These are phyloP conservation scores for Momotus momota DNA, from an alignment of 2,797 vertebrate species.

Conservation along the genomic window DNA sequence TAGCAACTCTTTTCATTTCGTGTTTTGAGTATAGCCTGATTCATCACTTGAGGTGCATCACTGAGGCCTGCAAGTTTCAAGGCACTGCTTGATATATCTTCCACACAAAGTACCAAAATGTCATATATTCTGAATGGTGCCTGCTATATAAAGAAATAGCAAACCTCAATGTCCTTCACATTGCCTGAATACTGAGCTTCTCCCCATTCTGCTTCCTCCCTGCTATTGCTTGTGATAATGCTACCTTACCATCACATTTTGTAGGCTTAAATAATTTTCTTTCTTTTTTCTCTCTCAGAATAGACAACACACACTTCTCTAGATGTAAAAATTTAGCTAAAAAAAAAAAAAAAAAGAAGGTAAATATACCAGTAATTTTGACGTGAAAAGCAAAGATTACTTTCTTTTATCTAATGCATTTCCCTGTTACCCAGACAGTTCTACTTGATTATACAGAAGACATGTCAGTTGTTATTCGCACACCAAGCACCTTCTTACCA, in stretches of 20 bases:
- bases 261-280: not conserved
- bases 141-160: not conserved
- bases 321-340: not conserved
- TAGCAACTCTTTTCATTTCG: not conserved
- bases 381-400: not conserved
- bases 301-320: not conserved
- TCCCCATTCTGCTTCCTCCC: not conserved
- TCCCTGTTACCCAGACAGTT: not conserved
- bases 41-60: not conserved
- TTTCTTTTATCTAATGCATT: not conserved
- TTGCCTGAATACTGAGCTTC: not conserved
- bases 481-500: not conserved
- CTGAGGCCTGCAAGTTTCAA: not conserved
- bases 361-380: not conserved
- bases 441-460: not conserved
- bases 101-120: not conserved
- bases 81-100: not conserved
- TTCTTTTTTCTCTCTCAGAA: not conserved
- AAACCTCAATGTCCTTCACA: not conserved
- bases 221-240: not conserved
- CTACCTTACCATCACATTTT: accelerated
- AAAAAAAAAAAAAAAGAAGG: not conserved
- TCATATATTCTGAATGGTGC: not conserved
- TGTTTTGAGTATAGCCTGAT: not conserved
- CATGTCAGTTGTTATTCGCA: not conserved